Evolutionary conservation across 2,888 invertebrate genomes (phyloP).

Genomic region (Polydrusus tereticollis): DNA sequence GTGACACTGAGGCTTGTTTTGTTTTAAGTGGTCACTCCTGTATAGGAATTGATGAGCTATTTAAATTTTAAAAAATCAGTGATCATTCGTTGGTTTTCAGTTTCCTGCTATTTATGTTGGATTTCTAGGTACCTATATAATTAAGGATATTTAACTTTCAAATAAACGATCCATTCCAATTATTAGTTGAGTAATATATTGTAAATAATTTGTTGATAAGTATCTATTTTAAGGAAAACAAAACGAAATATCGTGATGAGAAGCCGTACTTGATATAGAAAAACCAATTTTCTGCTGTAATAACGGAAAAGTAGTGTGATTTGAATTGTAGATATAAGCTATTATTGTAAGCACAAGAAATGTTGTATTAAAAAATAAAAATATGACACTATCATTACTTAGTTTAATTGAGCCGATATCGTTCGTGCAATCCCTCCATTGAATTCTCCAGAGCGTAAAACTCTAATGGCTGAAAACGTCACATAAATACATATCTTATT

Average conservation of each 20-base stretch:
- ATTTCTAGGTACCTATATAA: not conserved
- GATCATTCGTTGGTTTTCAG: too few relatives aligned
- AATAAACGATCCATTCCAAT: not conserved
- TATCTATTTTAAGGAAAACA: conserved; percentile 21
- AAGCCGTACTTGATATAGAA: conserved; percentile 53
- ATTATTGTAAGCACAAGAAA: conserved; percentile 65
- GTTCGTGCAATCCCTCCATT: conserved; percentile 38
- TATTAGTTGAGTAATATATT: conserved; percentile 11
- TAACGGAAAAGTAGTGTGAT: conserved; percentile 64
- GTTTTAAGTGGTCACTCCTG: too few relatives aligned
- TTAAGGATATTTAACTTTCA: conserved; percentile 5
- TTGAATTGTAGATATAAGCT: conserved; percentile 66
- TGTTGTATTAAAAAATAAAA: conserved; percentile 62
- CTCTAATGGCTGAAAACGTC: conserved; percentile 18
- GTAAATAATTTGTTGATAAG: conserved; percentile 39
- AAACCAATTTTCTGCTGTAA: conserved; percentile 52
- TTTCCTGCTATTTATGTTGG: not conserved
- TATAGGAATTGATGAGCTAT: too few relatives aligned
- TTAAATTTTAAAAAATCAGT: too few relatives aligned
- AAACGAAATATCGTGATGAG: conserved; percentile 37
- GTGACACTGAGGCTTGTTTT: too few relatives aligned
- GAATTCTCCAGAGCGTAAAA: conserved; percentile 29
- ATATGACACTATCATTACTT: conserved; percentile 61
- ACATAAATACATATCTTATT: not conserved
- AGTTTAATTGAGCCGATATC: conserved; percentile 56